phyloP scores from a whole-genome alignment of 2,113 vertebrate species.

The Sebastes fasciatus region DNA sequence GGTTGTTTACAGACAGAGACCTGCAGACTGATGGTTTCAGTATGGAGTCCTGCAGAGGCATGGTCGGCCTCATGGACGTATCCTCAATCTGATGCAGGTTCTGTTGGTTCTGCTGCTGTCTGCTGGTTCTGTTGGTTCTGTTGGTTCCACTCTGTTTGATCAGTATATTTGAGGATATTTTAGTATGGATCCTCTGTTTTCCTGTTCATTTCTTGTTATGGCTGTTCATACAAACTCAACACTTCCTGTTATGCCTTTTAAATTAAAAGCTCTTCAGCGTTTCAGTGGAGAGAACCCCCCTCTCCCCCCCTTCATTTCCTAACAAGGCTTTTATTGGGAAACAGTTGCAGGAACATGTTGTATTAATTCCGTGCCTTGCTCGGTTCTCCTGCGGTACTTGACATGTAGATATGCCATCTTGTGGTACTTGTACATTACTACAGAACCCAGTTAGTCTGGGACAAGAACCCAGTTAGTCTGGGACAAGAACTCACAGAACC shows the following conservation, averaged over 20 bases:
- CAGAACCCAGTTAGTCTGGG: background rate
- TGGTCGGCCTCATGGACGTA: slow-evolving; percentile 93
- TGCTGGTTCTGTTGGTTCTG: background rate
- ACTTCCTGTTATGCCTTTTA: too few species aligned
- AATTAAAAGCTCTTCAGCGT: background rate
- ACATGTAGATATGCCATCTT: background rate
- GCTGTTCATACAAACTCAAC: too few species aligned
- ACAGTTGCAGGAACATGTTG: background rate
- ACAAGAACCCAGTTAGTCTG: background rate
- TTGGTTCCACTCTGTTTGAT: background rate
- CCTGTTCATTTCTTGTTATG: too few species aligned
- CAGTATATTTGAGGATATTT: too few species aligned
- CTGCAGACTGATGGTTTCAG: slow-evolving; percentile 89
- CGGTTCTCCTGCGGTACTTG: too few species aligned
- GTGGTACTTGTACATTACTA: background rate
- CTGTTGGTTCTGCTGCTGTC: background rate
- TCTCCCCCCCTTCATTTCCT: background rate
- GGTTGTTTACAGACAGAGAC: slow-evolving; percentile 70
- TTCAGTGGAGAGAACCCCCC: background rate
- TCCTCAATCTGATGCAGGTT: slow-evolving; percentile 78
- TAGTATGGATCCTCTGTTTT: too few species aligned
- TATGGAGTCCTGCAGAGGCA: slow-evolving; percentile 88
- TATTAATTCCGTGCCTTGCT: too few species aligned
- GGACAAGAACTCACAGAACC: too few species aligned
- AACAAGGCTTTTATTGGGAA: background rate